A percentile compares a stretch with the other conserved stretches of the same genome.
phyloP scores from a whole-genome alignment of 2,888 invertebrate species.

The Thymelicus sylvestris region DNA sequence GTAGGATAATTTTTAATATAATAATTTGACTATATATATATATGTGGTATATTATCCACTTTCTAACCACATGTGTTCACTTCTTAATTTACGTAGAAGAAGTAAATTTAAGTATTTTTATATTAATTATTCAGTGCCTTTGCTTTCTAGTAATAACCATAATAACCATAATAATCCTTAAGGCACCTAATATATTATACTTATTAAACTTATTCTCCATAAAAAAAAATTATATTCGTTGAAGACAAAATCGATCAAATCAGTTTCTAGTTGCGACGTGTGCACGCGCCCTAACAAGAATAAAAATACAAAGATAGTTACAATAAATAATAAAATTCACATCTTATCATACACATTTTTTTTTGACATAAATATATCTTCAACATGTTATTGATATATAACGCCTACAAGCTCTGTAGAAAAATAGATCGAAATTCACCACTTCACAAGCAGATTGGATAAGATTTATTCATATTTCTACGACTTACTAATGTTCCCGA shows the following conservation, averaged over 20 bases:
- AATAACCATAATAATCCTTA: no score
- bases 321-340: constrained; percentile 43
- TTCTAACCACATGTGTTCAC: no score
- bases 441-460: constrained; percentile 21
- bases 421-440: constrained; percentile 24
- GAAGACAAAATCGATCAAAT: background rate
- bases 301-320: constrained; percentile 35
- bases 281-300: constrained; percentile 9
- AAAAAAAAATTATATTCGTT: no score
- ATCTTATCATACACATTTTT: constrained; percentile 13
- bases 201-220: no score
- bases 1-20: no score
- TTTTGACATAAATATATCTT: background rate
- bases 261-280: background rate
- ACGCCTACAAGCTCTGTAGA: constrained; percentile 28
- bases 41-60: no score
- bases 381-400: background rate
- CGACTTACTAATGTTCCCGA: constrained; percentile 10
- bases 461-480: constrained; percentile 5
- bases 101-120: no score
- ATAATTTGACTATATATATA: no score
- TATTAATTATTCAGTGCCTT: no score
- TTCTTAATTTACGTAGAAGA: no score
- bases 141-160: no score
- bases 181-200: no score